Percentiles rank a stretch among this genome's conserved stretches.
Evolutionary conservation across 2,113 vertebrate species (phyloP).

Genomic region (Chlorocebus sabaeus): DNA sequence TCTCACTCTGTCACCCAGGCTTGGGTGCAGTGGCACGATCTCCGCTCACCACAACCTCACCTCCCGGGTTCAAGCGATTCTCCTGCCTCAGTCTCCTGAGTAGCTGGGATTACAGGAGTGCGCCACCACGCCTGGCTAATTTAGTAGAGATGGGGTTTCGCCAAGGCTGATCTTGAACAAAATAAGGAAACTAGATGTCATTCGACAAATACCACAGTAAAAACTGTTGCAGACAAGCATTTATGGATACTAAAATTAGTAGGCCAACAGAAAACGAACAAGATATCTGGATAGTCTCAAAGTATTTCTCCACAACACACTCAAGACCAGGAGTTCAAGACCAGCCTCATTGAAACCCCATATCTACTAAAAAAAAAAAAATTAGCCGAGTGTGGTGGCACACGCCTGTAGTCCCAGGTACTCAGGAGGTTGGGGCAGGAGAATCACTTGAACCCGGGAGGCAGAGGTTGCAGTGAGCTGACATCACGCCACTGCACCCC

Average conservation of each 20-base stretch:
- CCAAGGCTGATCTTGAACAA: background rate
- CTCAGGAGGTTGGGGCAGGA: background rate
- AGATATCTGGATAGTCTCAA: no score
- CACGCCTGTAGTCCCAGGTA: background rate
- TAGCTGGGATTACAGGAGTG: background rate
- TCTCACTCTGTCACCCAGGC: background rate
- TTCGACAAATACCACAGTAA: no score
- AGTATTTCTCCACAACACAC: background rate
- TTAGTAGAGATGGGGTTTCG: background rate
- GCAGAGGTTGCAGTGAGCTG: background rate
- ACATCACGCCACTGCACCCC: background rate
- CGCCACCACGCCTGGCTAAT: background rate
- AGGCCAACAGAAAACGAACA: no score
- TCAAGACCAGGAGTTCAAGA: background rate
- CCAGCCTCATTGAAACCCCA: background rate
- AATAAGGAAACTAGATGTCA: no score
- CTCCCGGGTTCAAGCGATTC: background rate
- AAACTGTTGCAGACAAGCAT: no score
- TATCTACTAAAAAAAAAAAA: background rate
- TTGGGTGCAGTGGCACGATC: background rate
- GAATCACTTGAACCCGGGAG: background rate
- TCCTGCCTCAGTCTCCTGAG: background rate
- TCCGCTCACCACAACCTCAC: background rate
- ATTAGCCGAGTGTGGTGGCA: background rate
- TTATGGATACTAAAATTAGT: no score